Evolutionary conservation across 2,888 invertebrate genomes (phyloP).

Genomic region (Himalopsyche japonica): DNA sequence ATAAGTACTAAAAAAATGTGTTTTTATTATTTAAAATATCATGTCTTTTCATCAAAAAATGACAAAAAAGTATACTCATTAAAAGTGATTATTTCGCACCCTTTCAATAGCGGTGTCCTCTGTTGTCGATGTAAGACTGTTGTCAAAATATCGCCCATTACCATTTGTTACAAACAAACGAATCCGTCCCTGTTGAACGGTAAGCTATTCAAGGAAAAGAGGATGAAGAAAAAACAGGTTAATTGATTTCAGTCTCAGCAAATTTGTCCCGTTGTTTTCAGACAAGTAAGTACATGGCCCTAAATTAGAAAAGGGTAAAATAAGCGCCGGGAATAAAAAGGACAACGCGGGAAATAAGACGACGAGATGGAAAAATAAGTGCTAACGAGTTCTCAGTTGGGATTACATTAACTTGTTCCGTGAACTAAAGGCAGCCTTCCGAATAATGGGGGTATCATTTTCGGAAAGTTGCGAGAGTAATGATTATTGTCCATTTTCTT

Average conservation of each 20-base stretch:
- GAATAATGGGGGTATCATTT: not conserved
- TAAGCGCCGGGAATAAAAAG: not conserved
- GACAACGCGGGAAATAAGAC: not conserved
- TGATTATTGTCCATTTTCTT: not conserved
- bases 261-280: not conserved
- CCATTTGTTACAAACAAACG: no score
- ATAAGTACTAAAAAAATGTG: no score
- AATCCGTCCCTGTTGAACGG: not conserved
- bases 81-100: no score
- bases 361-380: slow-evolving; percentile 2
- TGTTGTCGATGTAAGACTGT: no score
- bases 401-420: slow-evolving; percentile 8
- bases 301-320: not conserved
- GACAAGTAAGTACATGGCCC: not conserved
- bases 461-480: not conserved
- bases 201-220: not conserved
- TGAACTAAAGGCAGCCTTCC: not conserved
- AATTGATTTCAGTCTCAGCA: not conserved
- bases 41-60: no score
- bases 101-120: no score
- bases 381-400: slow-evolving; percentile 3
- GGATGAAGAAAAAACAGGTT: not conserved
- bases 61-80: no score
- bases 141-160: no score
- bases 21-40: no score